Evolutionary conservation across 1,140 invertebrate species (phyloP).

Genomic region (Tribolium madens): DNA sequence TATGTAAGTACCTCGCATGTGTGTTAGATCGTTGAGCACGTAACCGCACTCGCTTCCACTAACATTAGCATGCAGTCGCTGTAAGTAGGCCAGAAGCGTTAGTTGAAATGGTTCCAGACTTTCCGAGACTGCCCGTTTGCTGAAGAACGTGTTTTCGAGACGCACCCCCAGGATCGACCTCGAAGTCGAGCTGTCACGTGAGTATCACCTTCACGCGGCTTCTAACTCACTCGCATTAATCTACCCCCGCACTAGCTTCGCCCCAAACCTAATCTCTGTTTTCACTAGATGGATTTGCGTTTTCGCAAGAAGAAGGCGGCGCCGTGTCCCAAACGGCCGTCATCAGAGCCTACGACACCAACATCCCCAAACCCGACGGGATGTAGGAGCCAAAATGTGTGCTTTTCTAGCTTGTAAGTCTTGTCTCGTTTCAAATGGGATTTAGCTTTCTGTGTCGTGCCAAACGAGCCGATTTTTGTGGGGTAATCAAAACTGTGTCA

Average conservation of each 20-base stretch:
- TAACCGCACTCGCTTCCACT: constrained; percentile 9
- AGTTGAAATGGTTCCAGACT: constrained; percentile 76
- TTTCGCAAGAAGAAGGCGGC: constrained; percentile 98
- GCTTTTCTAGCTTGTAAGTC: constrained; percentile 29
- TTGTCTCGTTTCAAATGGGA: background rate
- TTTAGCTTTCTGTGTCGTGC: constrained; percentile 27
- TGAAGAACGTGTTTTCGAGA: constrained; percentile 91
- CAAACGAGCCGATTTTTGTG: constrained; percentile 4
- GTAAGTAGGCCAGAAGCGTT: constrained; percentile 43
- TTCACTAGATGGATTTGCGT: constrained; percentile 93
- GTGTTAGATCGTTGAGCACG: constrained; percentile 20
- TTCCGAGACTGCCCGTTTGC: constrained; percentile 93
- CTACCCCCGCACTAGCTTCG: background rate
- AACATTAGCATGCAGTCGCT: constrained; percentile 42
- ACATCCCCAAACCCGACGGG: constrained; percentile 83
- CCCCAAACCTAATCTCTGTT: constrained; percentile 23
- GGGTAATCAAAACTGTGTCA: constrained; percentile 19
- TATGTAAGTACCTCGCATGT: constrained; percentile 81
- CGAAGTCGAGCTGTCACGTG: constrained; percentile 92
- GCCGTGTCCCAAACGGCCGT: constrained; percentile 92
- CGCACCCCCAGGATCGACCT: constrained; percentile 79
- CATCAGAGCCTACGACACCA: constrained; percentile 94
- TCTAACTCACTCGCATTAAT: constrained; percentile 8
- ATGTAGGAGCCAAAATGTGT: constrained; percentile 68
- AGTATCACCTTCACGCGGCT: constrained; percentile 69